Percentiles rank a stretch among this genome's conserved stretches.
phyloP scores from a whole-genome alignment of 2,888 invertebrate species.

The Diaperis boleti region DNA sequence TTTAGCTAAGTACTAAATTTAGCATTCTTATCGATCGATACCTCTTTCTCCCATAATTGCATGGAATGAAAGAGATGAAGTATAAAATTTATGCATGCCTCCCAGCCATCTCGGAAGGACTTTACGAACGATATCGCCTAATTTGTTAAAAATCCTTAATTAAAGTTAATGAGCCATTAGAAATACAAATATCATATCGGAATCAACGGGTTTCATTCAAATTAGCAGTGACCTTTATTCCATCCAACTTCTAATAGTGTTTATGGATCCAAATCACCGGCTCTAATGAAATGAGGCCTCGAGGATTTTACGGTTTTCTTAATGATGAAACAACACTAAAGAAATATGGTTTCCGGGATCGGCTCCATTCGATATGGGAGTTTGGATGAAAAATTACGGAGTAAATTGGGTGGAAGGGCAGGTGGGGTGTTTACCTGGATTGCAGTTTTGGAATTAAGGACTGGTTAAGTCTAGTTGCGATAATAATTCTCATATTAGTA shows the following conservation, averaged over 20 bases:
- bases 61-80: slow-evolving; percentile 4
- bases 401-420: too few relatives aligned
- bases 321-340: slow-evolving; percentile 18
- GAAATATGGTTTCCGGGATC: slow-evolving; percentile 25
- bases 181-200: slow-evolving; percentile 16
- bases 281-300: slow-evolving; percentile 16
- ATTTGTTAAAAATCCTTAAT: slow-evolving; percentile 18
- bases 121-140: slow-evolving; percentile 8
- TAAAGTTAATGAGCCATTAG: slow-evolving; percentile 25
- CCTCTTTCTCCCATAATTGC: not conserved
- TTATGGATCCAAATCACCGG: slow-evolving; percentile 5
- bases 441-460: too few relatives aligned
- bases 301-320: slow-evolving; percentile 26
- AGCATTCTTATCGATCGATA: too few relatives aligned
- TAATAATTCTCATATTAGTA: too few relatives aligned
- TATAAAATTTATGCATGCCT: slow-evolving; percentile 16
- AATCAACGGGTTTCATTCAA: slow-evolving; percentile 20
- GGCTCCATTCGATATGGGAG: too few relatives aligned
- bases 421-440: too few relatives aligned
- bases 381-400: not conserved
- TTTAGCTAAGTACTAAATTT: too few relatives aligned
- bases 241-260: slow-evolving; percentile 16
- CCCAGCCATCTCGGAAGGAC: not conserved
- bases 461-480: too few relatives aligned
- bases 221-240: slow-evolving; percentile 21